phyloP scores from a whole-genome alignment of 1,140 invertebrate genomes.

The Sipha flava region DNA sequence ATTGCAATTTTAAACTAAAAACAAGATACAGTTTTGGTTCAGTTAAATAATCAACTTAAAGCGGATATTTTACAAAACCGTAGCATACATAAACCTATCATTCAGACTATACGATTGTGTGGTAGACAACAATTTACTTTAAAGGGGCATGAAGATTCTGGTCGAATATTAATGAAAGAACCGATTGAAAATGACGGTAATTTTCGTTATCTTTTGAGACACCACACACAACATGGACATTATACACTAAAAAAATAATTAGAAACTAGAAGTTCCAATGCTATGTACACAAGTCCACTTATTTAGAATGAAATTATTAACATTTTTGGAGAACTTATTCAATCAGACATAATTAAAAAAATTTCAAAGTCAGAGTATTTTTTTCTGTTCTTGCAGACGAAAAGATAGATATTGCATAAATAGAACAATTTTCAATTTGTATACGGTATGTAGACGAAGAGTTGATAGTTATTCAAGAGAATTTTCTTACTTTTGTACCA shows the following conservation, averaged over 20 bases:
- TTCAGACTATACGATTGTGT: not conserved
- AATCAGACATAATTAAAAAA: conserved; percentile 33
- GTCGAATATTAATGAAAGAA: too few relatives aligned
- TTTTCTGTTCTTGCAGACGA: conserved; percentile 36
- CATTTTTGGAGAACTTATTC: conserved; percentile 34
- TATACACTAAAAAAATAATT: not conserved
- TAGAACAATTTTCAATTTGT: conserved; percentile 37
- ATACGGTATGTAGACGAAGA: not conserved
- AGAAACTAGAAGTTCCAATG: conserved; percentile 19
- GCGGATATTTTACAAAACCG: not conserved
- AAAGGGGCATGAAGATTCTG: not conserved
- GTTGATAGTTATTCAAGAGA: too few relatives aligned
- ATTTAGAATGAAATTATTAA: conserved; percentile 37
- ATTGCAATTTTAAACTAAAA: not conserved
- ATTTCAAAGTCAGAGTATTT: conserved; percentile 34
- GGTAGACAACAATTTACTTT: not conserved
- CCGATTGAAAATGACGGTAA: too few relatives aligned
- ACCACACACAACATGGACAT: not conserved
- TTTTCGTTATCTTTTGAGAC: too few relatives aligned
- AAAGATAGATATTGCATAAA: conserved; percentile 35
- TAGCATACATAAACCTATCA: not conserved
- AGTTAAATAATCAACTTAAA: not conserved
- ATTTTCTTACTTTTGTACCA: too few relatives aligned
- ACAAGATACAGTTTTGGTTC: not conserved
- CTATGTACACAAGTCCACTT: conserved; percentile 34